Evolutionary conservation across 2,113 vertebrate genomes (phyloP), one percentile per base, ranked within the genome.

Genomic region (Crotophaga sulcirostris): DNA sequence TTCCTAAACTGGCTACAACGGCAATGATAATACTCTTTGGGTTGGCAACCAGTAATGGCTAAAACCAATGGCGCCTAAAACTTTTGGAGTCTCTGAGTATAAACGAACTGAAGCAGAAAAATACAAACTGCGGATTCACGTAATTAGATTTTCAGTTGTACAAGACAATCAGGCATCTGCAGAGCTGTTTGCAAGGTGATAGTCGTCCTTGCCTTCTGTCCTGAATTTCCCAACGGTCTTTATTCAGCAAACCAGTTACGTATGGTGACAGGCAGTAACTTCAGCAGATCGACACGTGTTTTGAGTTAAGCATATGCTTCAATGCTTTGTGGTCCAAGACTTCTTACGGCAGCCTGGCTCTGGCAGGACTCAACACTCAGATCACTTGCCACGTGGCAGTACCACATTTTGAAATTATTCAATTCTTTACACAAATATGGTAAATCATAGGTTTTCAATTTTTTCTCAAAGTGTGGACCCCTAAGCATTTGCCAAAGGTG

Each of bases 221-320:
- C 90, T 51, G 67, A 81, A 84, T 84, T 67, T 96, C 88, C 56
- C 60, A 6, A 1, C 18, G 76, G 58, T 44, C 40, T 90, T 89
- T 75, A 70, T 59, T 72, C 90, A 90, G 72, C 56, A 92, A 77
- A 63, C 5, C 44, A 77, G 59, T 33, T 47, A 40, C 1, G 24
- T 81, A 77, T 63, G 78, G 93, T 24, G 78, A 45, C 67, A 58
- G 78, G 82, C 90, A 54, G 31, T 31, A 87, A 81, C 68, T 72
- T 45, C 84, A 87, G 34, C 2, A 25, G 42, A 31, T 58, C 3
- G 0, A 59, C 0, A 3, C 45, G 42, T 87, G 87, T 84, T 96
- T 76, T 69, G 47, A 69, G 45, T 89, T 93, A 96, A 79, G 89
- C 74, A 89, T 58, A n/a, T 79, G 52, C 74, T 84, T 70, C 63